phyloP scores from a whole-genome alignment of 2,113 vertebrate species.

The Hucho hucho region DNA sequence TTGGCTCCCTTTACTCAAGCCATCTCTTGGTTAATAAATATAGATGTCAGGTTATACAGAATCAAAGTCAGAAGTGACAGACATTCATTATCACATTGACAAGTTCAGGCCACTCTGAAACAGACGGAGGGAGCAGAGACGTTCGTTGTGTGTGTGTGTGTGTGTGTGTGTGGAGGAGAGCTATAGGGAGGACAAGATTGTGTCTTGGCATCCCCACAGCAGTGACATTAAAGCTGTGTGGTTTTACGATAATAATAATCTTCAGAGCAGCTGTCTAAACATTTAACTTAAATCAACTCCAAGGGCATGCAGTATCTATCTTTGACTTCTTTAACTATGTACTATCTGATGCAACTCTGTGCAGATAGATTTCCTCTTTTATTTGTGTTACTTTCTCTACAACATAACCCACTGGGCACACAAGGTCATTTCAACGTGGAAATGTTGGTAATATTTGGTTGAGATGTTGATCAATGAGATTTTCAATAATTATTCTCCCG shows the following conservation, averaged over 20 bases:
- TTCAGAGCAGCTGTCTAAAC: constrained; percentile 81
- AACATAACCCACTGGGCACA: constrained; percentile 11
- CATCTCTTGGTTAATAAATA: neutral
- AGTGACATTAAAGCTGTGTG: constrained; percentile 78
- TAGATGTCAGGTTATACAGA: constrained; percentile 16
- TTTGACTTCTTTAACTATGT: constrained; percentile 67
- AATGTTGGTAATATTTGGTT: no score
- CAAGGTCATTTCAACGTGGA: no score
- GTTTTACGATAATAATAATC: constrained; percentile 81
- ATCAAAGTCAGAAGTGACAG: constrained; percentile 23
- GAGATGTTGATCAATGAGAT: no score
- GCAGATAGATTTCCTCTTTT: constrained; percentile 53
- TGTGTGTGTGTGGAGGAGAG: constrained; percentile 52
- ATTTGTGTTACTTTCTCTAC: constrained; percentile 21
- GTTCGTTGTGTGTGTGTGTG: constrained; percentile 31
- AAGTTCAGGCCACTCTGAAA: neutral
- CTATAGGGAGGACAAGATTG: constrained; percentile 72
- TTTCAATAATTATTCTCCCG: no score
- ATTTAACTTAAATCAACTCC: constrained; percentile 80
- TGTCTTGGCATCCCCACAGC: constrained; percentile 78
- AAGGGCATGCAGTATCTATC: constrained; percentile 70
- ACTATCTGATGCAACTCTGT: constrained; percentile 70
- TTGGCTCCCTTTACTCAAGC: neutral
- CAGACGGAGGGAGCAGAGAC: no score
- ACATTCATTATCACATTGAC: constrained; percentile 49